Evolutionary conservation across 1,140 invertebrate genomes (phyloP), one percentile per base, ranked within the genome.

Genomic region (Xylocopa sonorina): DNA sequence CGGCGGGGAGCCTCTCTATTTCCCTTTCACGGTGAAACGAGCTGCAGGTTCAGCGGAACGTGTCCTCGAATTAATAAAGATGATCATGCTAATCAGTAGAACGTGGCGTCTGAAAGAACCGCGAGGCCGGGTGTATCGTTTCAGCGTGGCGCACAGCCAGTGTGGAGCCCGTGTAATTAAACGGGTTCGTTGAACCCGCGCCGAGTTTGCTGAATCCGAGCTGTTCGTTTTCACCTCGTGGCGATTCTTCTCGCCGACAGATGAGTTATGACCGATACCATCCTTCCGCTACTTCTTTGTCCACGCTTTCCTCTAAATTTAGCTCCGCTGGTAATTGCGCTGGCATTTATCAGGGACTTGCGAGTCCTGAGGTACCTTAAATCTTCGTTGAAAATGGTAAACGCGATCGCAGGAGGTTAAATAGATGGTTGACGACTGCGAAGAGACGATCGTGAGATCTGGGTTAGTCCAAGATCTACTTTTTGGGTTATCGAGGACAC

Each of bases 61-160:
- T 78, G 66, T 78, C 75, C 43, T 71, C 75, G 75, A 78, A 78
- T 78, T 78, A 78, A 78, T 78, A 78, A 78, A 78, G 75, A 78
- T 78, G 75, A 78, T 78, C 75, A 78, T 60, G 75, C 75, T 71
- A 78, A 78, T 78, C 75, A 55, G 43, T 57, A 41, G 74, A 68
- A 68, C 38, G 51, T 24, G 66, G 46, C 34, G 74, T 50, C 75
- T 78, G 55, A 50, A 71, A 69, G 75, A 78, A 57, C 46, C 62
- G 50, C 73, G 62, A 76, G 48, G 9, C 57, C 62, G 51, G 34
- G 73, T 78, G 75, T 78, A 78, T 71, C 75, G 74, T 27, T 71
- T 71, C 29, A 78, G 63, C 46, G 75, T 71, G 50, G 67, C 67
- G 34, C 51, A n/a, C n/a, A 76, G 73, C 73, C 74, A 57, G 29